Conservation (phyloP, 1,140 invertebrate genomes). For the Lepidurus packardi region DNA sequence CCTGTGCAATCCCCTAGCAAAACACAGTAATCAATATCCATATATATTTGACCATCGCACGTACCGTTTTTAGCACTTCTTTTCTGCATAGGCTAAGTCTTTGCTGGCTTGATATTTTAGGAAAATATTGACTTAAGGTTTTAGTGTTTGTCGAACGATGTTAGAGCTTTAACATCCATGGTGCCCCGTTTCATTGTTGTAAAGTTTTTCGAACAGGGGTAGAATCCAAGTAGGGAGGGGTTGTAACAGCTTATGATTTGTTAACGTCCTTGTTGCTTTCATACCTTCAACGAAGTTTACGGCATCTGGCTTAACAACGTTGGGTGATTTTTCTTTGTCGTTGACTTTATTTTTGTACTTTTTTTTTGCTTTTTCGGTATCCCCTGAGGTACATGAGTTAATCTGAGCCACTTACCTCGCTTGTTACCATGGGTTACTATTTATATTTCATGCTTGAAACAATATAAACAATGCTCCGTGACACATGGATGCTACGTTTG, state of each 20-base stretch:
- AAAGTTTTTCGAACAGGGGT: neutral
- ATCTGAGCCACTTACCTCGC: too few species aligned
- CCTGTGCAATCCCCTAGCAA: neutral
- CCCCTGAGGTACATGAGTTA: too few species aligned
- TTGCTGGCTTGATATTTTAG: neutral
- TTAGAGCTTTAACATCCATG: neutral
- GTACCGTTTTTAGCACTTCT: neutral
- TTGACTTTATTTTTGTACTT: too few species aligned
- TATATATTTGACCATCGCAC: neutral
- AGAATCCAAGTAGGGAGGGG: neutral
- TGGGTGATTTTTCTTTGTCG: too few species aligned
- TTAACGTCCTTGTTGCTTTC: neutral
- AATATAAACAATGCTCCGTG: too few species aligned
- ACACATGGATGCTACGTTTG: too few species aligned
- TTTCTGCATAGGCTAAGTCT: neutral
- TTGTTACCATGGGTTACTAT: too few species aligned
- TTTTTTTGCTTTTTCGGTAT: too few species aligned
- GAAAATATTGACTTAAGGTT: constrained; percentile 12
- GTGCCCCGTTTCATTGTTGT: neutral
- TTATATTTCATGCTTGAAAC: too few species aligned
- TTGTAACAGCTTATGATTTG: constrained; percentile 2
- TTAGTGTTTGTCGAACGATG: neutral
- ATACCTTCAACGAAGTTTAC: too few species aligned
- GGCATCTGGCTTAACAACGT: too few species aligned
- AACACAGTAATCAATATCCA: neutral